Percentiles rank a stretch among this genome's conserved stretches.
Evolutionary conservation across 2,113 vertebrate genomes (phyloP).

Genomic region (Clarias macrocephalus): DNA sequence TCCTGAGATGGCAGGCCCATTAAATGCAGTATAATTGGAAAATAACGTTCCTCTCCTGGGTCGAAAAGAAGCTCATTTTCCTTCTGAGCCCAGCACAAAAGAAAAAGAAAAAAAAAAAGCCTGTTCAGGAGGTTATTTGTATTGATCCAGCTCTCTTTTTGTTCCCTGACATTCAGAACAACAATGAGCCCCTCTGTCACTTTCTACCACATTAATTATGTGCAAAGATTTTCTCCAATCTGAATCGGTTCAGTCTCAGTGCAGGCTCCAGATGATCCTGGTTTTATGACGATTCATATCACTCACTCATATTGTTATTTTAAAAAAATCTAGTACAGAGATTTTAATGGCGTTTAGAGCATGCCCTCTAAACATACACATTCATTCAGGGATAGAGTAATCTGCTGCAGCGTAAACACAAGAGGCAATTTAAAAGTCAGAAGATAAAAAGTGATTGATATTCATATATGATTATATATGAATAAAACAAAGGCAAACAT

Average conservation of each 20-base stretch:
- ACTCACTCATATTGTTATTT: not conserved
- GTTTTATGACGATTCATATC: not conserved
- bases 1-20: slow-evolving; percentile 37
- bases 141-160: slow-evolving; percentile 28
- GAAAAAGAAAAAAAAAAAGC: slow-evolving; percentile 13
- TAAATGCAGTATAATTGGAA: slow-evolving; percentile 43
- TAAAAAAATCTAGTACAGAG: not conserved
- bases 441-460: not conserved
- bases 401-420: not conserved
- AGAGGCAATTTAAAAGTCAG: not conserved
- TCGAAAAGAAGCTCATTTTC: slow-evolving; percentile 41
- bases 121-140: slow-evolving; percentile 35
- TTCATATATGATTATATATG: not conserved
- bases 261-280: not conserved
- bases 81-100: slow-evolving; percentile 22
- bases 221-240: not conserved
- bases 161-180: slow-evolving; percentile 23
- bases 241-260: not conserved
- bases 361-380: not conserved
- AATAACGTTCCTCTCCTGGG: slow-evolving; percentile 28
- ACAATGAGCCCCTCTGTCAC: not conserved
- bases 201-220: not conserved
- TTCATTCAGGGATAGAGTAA: not conserved
- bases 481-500: not conserved
- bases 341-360: not conserved